Evolutionary conservation across 2,888 invertebrate genomes (phyloP), one percentile per base, ranked within the genome.

Genomic region (Himalopsyche anomala): DNA sequence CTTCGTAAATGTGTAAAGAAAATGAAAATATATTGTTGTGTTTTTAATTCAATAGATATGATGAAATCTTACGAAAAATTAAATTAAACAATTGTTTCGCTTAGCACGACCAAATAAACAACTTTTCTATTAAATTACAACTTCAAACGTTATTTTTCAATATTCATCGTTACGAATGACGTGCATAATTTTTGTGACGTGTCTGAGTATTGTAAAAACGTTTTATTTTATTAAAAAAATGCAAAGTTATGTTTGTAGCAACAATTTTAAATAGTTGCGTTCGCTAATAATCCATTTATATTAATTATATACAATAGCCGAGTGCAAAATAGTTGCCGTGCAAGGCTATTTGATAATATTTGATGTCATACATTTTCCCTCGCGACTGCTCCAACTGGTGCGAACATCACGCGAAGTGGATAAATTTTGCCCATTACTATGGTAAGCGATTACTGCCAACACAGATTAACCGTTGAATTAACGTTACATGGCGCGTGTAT

Each of bases 391-490:
- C 62, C 62, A 62, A 15, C 62, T 62, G 6, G 28, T 19, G 62
- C 19, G 19, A 51, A 28, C 62, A 62, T 19, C 62, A 62, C 62
- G 62, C 62, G 62, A 62, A 51, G 62, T 62, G 62, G 11, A 62
- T 62, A 62, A 62, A 62, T 62, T 62, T 28, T 62, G 19, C 62
- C 62, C 28, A 62, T 62, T 19, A 62, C 19, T 19, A 62, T 62
- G n/a, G 62, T 11, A 62, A n/a, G 19, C 62, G 28, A 62, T 62
- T 62, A 62, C 62, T 62, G 62, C 62, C 62, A 19, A 62, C 62
- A 11, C 62, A 62, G 62, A 62, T 62, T 62, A 62, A 62, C 62
- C 28, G 62, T 62, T 62, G 62, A 62, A 62, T 62, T 19, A 62
- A 62, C 28, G 62, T 62, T 19, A 62, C 62, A 62, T 15, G 51